phyloP scores from a whole-genome alignment of 2,113 vertebrate genomes.

The Mystacornis crossleyi region DNA sequence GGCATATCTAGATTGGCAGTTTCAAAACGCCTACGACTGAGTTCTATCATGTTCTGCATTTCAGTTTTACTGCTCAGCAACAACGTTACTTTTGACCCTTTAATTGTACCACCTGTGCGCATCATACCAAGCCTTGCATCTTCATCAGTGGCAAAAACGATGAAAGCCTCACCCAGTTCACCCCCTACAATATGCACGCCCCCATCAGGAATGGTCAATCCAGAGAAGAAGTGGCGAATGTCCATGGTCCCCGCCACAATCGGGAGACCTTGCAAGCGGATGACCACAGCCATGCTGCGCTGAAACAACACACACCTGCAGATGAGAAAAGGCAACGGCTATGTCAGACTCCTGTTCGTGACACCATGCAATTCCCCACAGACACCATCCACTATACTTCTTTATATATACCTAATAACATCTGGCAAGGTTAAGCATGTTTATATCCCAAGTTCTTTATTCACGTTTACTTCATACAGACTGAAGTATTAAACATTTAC shows the following conservation, averaged over 20 bases:
- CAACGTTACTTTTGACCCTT: slow-evolving; percentile 96
- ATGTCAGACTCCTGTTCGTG: slow-evolving; percentile 87
- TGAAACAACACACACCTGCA: slow-evolving; percentile 98
- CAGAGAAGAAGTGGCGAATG: slow-evolving; percentile 99
- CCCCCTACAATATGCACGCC: slow-evolving; percentile 99
- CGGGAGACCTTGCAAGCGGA: slow-evolving; percentile 99
- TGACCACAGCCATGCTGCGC: slow-evolving; percentile 99
- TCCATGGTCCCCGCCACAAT: slow-evolving; percentile 99
- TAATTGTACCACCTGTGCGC: slow-evolving; percentile 98
- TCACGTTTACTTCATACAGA: slow-evolving; percentile 38
- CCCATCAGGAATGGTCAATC: slow-evolving; percentile 99
- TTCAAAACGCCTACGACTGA: slow-evolving; percentile 97
- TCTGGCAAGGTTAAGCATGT: slow-evolving; percentile 40
- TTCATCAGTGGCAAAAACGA: slow-evolving; percentile 99
- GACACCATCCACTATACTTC: slow-evolving; percentile 69
- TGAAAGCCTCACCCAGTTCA: slow-evolving; percentile 99
- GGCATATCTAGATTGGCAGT: slow-evolving; percentile 88
- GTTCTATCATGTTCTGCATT: slow-evolving; percentile 99
- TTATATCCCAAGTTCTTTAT: slow-evolving; percentile 9
- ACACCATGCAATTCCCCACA: slow-evolving; percentile 76
- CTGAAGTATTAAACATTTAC: slow-evolving; percentile 48
- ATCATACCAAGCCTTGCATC: slow-evolving; percentile 99
- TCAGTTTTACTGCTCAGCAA: slow-evolving; percentile 99
- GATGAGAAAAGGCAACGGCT: slow-evolving; percentile 96
- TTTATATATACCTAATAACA: slow-evolving; percentile 60